phyloP scores from a whole-genome alignment of 2,113 vertebrate genomes.

The Chionodraco myersi region DNA sequence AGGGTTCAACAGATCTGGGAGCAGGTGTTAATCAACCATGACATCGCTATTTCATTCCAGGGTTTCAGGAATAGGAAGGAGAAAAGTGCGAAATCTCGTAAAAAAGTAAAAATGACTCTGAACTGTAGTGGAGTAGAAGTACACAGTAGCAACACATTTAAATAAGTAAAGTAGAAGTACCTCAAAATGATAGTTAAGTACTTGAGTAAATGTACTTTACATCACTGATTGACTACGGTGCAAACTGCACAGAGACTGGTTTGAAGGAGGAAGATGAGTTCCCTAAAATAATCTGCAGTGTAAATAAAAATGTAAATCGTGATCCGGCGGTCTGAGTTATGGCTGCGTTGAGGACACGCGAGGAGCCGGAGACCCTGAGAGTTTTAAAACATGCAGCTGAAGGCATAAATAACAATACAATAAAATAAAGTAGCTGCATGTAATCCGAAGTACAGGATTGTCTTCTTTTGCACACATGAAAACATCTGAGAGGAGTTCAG shows the following conservation, averaged over 20 bases:
- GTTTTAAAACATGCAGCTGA: not conserved
- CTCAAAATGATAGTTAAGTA: not conserved
- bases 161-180: not conserved
- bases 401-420: not conserved
- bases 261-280: not conserved
- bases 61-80: too few species aligned
- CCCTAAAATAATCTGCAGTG: not conserved
- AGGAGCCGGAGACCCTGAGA: constrained; percentile 50
- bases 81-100: too few species aligned
- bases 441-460: constrained; percentile 27
- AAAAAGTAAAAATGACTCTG: too few species aligned
- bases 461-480: not conserved
- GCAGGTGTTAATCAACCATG: too few species aligned
- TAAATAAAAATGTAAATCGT: not conserved
- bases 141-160: too few species aligned
- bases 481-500: too few species aligned
- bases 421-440: not conserved
- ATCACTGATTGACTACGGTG: too few species aligned
- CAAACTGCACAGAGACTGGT: not conserved
- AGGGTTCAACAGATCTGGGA: too few species aligned
- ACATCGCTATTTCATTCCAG: too few species aligned
- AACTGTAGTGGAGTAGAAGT: too few species aligned
- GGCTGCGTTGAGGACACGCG: not conserved
- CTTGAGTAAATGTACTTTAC: too few species aligned
- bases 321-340: not conserved